These are phyloP conservation scores for Carpatolechia fugitivella DNA, from an alignment of 2,888 invertebrate genomes.

Conservation along the genomic window DNA sequence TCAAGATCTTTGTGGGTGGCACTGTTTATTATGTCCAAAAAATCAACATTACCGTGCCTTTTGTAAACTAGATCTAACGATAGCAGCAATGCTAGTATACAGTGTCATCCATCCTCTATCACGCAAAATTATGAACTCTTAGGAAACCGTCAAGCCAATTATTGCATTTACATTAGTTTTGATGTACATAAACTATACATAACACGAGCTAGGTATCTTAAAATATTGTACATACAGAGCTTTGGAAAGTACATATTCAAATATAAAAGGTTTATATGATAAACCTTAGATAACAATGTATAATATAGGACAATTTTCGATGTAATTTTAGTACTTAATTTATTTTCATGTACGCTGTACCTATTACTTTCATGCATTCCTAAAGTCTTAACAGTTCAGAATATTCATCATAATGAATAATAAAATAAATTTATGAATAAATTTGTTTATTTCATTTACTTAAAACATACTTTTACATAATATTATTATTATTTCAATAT, in stretches of 20 bases:
- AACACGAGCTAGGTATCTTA: constrained; percentile 23
- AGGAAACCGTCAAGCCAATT: constrained; percentile 33
- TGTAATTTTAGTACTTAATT: constrained; percentile 70
- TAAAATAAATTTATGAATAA: constrained; percentile 64
- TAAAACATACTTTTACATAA: background rate
- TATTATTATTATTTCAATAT: background rate
- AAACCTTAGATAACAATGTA: constrained; percentile 59
- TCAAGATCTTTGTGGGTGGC: no score
- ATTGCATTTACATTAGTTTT: constrained; percentile 51
- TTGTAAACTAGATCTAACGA: background rate
- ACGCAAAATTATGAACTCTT: background rate
- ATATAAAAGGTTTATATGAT: constrained; percentile 63
- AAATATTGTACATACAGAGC: constrained; percentile 53
- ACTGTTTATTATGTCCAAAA: no score
- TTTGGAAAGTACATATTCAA: constrained; percentile 53
- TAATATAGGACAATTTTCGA: constrained; percentile 53
- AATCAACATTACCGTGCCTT: no score
- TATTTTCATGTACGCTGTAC: constrained; percentile 67
- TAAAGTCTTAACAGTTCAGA: constrained; percentile 65
- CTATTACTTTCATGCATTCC: constrained; percentile 64
- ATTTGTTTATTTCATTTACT: constrained; percentile 13
- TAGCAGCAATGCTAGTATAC: no score
- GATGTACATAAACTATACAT: constrained; percentile 32
- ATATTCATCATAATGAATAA: constrained; percentile 60
- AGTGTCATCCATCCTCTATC: background rate